Evolutionary conservation across 2,797 vertebrate genomes (phyloP), one percentile per base, ranked within the genome.

Genomic region (Enoplosus armatus): DNA sequence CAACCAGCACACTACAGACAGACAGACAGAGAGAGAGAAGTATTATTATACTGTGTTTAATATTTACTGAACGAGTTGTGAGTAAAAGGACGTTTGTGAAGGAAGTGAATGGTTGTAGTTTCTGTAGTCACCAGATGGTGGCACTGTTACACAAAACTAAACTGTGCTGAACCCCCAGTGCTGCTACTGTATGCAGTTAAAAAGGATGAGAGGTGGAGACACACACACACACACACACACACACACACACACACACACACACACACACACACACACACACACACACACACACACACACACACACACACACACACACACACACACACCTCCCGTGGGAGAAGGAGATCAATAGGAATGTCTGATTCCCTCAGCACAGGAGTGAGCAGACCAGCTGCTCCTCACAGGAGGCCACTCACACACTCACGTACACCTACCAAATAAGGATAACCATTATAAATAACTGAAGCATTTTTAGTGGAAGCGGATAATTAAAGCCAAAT

Each of bases 311-410:
- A 56, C 20, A 77, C 56, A 66, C 60, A 51, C 60, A 60, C 67
- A 55, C 80, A 60, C 37, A 24, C 2, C 60, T 92, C 93, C 87
- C 87, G 39, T 54, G 85, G 83, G 91, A 92, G 83, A 87, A 24
- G 41, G 85, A 93, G 93, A 95, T 96, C 94, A 94, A 94, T 95
- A 93, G 80, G 87, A 95, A 93, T 88, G 91, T 92, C 87, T 90
- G 88, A 92, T 91, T 93, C 91, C 94, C 90, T 89, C 62, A 83
- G 84, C 89, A 89, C 75, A 56, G 72, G 54, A 89, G 72, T 71
- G 77, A 85, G 75, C n/a, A 54, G 68, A 82, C 88, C 94, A 94
- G 93, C 92, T 95, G 92, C 85, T 92, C 83, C 66, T 86, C 64
- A 75, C 82, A 83, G 80, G 79, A 82, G 80, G 78, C 45, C 22